Evolutionary conservation across 2,888 invertebrate genomes (phyloP), one percentile per base, ranked within the genome.

Genomic region (Sminthurides aquaticus): DNA sequence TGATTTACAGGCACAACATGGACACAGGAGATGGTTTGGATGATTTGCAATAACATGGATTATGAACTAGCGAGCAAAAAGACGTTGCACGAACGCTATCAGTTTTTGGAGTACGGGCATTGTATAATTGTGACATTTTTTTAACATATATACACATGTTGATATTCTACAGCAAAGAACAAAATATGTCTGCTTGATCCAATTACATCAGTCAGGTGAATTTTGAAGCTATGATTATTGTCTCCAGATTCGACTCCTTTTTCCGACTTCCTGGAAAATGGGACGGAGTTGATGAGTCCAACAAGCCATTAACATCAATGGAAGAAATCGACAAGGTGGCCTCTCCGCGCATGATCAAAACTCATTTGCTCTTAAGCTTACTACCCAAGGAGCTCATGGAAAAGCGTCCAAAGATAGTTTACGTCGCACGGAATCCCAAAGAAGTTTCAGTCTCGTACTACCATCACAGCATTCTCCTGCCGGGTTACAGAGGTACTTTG

Each of bases 1-100:
- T n/a, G n/a, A n/a, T n/a, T n/a, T 75, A 28, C 69, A 89, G 89
- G 90, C 18, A 93, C 93, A 25, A 94, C 94, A 0, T 95, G 94
- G 94, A 86, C 89, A 0, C 92, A 93, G 77, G 94, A 95, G 81
- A 91, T 95, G 86, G 85, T 90, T 1, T 95, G 92, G 89, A 82
- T 92, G 18, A 84, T 95, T 66, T 86, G 87, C 2, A 88, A 90
- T 75, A 84, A 88, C 74, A 80, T 91, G 69, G 85, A 95, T 77
- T 90, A 86, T 75, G 86, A 88, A 75, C 84, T 83, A 26, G 90
- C 90, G 0, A 85, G 84, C 75, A 84, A 83, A 67, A 73, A 78
- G 74, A 73, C 77, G 8, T 76, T 82, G 55, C 82, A 87, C 79
- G 81, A 86, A 28, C 83, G 91, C 56, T 87, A 88, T 60, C 90